Conservation (phyloP, 1,140 invertebrate genomes). For the Meloidogyne chitwoodi region DNA sequence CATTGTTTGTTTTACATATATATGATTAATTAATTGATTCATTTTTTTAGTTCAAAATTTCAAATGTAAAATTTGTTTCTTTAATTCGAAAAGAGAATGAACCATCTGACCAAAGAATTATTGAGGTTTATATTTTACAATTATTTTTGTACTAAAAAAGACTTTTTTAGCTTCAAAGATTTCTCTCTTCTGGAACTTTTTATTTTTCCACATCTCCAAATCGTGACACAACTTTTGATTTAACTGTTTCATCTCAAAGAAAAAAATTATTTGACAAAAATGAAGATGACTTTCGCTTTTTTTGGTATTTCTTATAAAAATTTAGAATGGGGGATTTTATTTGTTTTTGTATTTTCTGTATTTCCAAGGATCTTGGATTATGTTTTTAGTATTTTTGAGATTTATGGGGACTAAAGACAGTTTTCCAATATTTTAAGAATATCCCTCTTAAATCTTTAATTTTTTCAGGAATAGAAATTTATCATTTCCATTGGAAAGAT, state of each 20-base stretch:
- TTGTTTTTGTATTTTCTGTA: not conserved
- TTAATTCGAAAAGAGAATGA: conserved; percentile 34
- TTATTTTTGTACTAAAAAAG: not conserved
- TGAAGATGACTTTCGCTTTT: conserved; percentile 36
- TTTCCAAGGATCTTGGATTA: not conserved
- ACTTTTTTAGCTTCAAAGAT: conserved; percentile 50
- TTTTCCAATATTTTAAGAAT: no score
- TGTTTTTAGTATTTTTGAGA: no score
- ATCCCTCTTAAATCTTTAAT: no score
- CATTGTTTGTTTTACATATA: conserved; percentile 18
- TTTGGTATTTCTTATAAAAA: conserved; percentile 24
- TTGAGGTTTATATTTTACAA: conserved; percentile 44
- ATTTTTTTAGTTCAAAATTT: conserved; percentile 45
- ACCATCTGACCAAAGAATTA: conserved; percentile 43
- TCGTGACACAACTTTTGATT: conserved; percentile 39
- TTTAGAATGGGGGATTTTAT: conserved; percentile 33
- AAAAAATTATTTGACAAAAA: conserved; percentile 11
- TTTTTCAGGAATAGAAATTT: conserved; percentile 55
- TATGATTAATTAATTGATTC: not conserved
- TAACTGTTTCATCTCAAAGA: conserved; percentile 51
- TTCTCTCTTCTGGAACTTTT: conserved; percentile 58
- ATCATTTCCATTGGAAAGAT: conserved; percentile 54
- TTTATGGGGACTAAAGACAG: no score
- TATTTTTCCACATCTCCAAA: conserved; percentile 51
- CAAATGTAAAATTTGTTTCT: conserved; percentile 50